Base-by-base conservation (phyloP, 2,797 vertebrate species). In the Cyclopterus lumpus region DNA sequence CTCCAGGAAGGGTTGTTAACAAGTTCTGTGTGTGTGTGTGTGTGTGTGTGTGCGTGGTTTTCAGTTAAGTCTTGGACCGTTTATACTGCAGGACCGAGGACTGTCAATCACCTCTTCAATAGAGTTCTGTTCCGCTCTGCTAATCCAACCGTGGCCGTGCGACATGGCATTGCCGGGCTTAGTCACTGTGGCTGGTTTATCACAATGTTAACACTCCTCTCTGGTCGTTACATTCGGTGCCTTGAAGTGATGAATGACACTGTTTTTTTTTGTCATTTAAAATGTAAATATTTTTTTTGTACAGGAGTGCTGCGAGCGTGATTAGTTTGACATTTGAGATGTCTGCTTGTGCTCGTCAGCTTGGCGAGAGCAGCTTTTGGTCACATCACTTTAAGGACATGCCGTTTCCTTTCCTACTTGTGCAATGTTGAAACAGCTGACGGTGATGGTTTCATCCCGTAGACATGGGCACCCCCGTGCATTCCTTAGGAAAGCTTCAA, bases 361-460 rank as follows among this genome's bases (percentile, higher is more conserved):
- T n/a, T 24, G 4, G 16, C 36, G 38, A 49, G 54, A 61, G 69
- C 40, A 63, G 28, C 65, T 57, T 59, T 53, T 36, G 40, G 71
- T 55, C 24, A 36, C 40, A 48, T 38, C 22, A 22, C 22, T 60
- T 57, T 15, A n/a, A 48, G 5, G 24, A n/a, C 0, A 5, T n/a
- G 15, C 16, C 54, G 22, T 64, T 73, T 57, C 24, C 30, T 63
- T 2, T 68, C 38, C 62, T 42, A 6, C 15, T 44, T 75, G 20
- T 66, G 30, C 10, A 48, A 30, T n/a, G n/a, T n/a, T n/a, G n/a
- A n/a, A 58, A 66, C 24, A 55, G 20, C 12, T 63, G 69, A 53
- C 18, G 1, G 5, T 44, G 30, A 18, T 5, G 20, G 3, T 55
- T 54, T 34, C 11, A 51, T 53, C 10, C 5, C 44, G 34, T 44